phyloP scores from a whole-genome alignment of 2,797 vertebrate genomes.

The Anableps anableps region DNA sequence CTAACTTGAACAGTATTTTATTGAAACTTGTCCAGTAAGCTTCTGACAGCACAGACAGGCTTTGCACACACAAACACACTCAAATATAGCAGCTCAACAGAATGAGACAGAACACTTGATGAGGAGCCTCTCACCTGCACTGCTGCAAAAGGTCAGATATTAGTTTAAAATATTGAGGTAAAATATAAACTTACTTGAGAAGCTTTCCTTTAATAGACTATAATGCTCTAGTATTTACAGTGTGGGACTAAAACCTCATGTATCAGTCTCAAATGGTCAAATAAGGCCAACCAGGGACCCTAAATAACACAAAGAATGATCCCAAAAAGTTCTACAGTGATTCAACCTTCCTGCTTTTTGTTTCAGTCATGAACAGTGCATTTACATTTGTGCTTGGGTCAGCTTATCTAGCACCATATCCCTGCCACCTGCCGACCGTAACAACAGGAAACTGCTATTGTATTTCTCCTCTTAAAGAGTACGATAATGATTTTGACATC shows the following conservation, averaged over 20 bases:
- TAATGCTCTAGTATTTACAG: constrained; percentile 6
- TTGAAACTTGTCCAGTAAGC: constrained; percentile 49
- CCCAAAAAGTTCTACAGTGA: constrained; percentile 18
- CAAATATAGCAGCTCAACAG: constrained; percentile 18
- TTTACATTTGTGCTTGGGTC: constrained; percentile 13
- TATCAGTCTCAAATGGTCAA: constrained; percentile 20
- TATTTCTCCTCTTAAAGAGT: neutral
- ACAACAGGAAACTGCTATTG: constrained; percentile 35
- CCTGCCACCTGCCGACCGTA: constrained; percentile 26
- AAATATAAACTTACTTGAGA: constrained; percentile 10
- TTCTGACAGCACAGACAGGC: constrained; percentile 47
- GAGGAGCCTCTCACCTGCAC: constrained; percentile 39
- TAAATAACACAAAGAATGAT: constrained; percentile 15
- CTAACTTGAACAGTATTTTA: constrained; percentile 30
- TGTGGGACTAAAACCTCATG: neutral
- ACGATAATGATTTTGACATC: neutral
- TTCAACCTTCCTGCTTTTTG: constrained; percentile 33
- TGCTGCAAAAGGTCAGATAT: constrained; percentile 6
- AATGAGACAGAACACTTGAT: constrained; percentile 16
- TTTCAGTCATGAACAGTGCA: constrained; percentile 17
- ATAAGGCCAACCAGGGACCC: constrained; percentile 13
- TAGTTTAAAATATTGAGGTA: constrained; percentile 9
- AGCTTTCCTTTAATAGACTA: neutral
- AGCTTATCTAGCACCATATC: constrained; percentile 26
- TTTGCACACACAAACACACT: constrained; percentile 64